phyloP scores from a whole-genome alignment of 2,797 vertebrate species.

The Thalassophryne amazonica region DNA sequence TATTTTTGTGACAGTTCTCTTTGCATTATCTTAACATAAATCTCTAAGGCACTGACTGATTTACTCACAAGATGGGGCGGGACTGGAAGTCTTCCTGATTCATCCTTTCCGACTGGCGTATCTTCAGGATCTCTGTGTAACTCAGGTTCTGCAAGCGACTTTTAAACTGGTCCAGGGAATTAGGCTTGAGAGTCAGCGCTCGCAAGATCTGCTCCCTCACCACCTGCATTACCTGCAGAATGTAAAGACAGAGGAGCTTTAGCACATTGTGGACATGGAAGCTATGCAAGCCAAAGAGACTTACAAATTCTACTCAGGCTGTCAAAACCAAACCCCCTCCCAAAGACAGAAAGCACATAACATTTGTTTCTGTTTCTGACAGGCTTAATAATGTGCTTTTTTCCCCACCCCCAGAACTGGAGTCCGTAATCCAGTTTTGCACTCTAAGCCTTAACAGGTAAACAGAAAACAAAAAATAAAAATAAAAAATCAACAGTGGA shows the following conservation, averaged over 20 bases:
- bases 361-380: conserved; percentile 12
- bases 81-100: conserved; percentile 99
- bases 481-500: conserved; percentile 26
- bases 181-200: conserved; percentile 96
- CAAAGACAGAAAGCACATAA: conserved; percentile 13
- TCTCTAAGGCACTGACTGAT: not conserved
- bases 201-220: conserved; percentile 99
- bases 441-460: conserved; percentile 28
- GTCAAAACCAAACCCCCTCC: not conserved
- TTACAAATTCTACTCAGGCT: not conserved
- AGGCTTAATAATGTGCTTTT: conserved; percentile 26
- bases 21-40: not conserved
- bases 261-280: not conserved
- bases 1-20: too few relatives aligned
- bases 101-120: conserved; percentile 99
- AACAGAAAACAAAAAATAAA: conserved; percentile 23
- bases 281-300: not conserved
- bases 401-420: conserved; percentile 2
- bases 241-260: conserved; percentile 17
- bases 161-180: conserved; percentile 99
- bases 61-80: conserved; percentile 94
- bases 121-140: conserved; percentile 99
- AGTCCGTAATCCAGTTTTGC: conserved; percentile 44
- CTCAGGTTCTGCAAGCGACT: conserved; percentile 98
- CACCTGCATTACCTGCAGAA: conserved; percentile 95